Evolutionary conservation across 2,113 vertebrate species (phyloP).

Genomic region (Rhinichthys klamathensis): DNA sequence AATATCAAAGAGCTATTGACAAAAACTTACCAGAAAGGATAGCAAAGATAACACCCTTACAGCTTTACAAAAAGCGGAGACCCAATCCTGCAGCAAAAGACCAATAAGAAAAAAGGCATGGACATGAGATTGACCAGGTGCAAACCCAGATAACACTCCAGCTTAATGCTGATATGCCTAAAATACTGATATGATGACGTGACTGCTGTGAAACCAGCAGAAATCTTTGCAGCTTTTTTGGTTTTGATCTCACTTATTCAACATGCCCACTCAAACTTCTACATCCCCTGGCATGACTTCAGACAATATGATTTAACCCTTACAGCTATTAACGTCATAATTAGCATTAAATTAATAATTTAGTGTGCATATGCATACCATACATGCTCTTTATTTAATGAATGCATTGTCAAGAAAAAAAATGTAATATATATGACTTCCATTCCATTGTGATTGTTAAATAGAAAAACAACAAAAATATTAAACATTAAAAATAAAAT

Average conservation of each 20-base stretch:
- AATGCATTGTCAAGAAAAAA: neutral
- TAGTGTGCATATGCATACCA: neutral
- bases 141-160: constrained; percentile 77
- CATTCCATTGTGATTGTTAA: neutral
- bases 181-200: constrained; percentile 67
- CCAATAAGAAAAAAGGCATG: constrained; percentile 78
- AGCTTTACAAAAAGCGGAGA: constrained; percentile 64
- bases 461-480: neutral
- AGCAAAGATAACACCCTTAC: constrained; percentile 49
- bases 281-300: constrained; percentile 60
- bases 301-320: neutral
- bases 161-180: constrained; percentile 74
- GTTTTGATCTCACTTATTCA: constrained; percentile 68
- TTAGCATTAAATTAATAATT: neutral
- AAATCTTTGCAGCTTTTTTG: constrained; percentile 58
- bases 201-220: constrained; percentile 1
- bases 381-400: neutral
- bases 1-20: constrained; percentile 73
- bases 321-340: neutral
- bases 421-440: neutral
- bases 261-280: constrained; percentile 72
- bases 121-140: constrained; percentile 76
- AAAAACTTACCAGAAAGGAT: constrained; percentile 75
- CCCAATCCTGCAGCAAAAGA: constrained; percentile 57
- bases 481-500: neutral